Evolutionary conservation across 2,888 invertebrate genomes (phyloP), one percentile per base, ranked within the genome.

Genomic region (Callinectes sapidus): DNA sequence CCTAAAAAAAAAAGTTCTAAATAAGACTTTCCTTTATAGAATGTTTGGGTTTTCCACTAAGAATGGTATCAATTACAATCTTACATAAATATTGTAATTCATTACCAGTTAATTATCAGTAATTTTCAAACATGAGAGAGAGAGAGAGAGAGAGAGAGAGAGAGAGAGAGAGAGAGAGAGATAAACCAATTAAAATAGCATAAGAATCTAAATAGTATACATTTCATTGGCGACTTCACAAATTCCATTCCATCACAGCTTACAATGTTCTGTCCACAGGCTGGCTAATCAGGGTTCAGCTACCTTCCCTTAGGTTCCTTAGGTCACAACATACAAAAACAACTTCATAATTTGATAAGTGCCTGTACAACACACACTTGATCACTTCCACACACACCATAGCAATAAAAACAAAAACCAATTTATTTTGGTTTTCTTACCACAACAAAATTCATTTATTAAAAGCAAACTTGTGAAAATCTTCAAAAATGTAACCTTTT

Each of bases 161-260:
- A 86, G 39, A 48, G 86, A 23, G 86, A 86, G 71, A 71, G 86
- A 86, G 42, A 39, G 42, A 86, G 42, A 48, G 86, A n/a, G 8
- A 48, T 42, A 86, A 28, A 14, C 18, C 42, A 18, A 48, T 86
- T 5, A 86, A 86, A 48, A 42, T 77, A 77, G 32, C n/a, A 8
- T 5, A 48, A 48, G 48, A 71, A 71, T 6, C 28, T 39, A 39
- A 39, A 39, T 39, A 39, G 5, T 39, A n/a, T 10, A n/a, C n/a
- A 28, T 71, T 28, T 71, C 28, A 71, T 13, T 71, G 28, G n/a
- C 28, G 71, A 71, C 71, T 71, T 13, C 18, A 71, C 10, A 28
- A 28, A 71, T 28, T 23, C 71, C 71, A 71, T 28, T 28, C n/a
- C 71, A 71, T 71, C 10, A 28, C n/a, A n/a, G 8, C 66, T 71